Evolutionary conservation across 2,888 invertebrate species (phyloP).

Genomic region (Harpagoxenus sublaevis): DNA sequence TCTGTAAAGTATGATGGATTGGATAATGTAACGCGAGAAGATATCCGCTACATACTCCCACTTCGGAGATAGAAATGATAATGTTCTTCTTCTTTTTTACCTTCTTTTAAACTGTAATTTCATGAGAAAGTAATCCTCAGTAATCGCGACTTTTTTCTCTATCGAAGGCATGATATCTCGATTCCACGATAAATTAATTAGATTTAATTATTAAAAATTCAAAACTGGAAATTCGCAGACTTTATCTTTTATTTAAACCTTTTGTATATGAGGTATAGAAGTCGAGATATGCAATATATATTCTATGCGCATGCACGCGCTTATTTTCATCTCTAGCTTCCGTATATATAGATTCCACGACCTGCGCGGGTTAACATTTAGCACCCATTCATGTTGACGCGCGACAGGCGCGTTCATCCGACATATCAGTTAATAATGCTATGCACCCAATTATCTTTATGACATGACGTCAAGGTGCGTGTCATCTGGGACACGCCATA

Average conservation of each 20-base stretch:
- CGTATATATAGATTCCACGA: not conserved
- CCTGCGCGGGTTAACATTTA: conserved; percentile 42
- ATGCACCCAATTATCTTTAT: conserved; percentile 54
- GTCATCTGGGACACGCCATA: conserved; percentile 25
- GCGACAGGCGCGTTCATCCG: conserved; percentile 40
- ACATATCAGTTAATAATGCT: conserved; percentile 50
- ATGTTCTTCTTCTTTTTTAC: not conserved
- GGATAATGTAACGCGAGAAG: conserved; percentile 13
- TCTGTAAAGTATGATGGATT: conserved; percentile 42
- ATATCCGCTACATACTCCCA: not conserved
- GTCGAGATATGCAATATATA: not conserved
- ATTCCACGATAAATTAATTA: not conserved
- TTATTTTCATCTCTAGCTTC: conserved; percentile 25
- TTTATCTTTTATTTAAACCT: not conserved
- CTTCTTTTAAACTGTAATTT: not conserved
- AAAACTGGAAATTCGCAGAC: not conserved
- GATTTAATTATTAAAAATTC: not conserved
- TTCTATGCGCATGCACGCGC: not conserved
- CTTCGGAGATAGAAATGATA: not conserved
- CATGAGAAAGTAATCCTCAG: not conserved
- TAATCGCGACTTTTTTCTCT: not conserved
- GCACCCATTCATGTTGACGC: conserved; percentile 46
- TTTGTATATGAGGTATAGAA: not conserved
- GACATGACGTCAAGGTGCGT: conserved; percentile 45
- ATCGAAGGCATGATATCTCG: not conserved